A percentile compares a stretch with the other conserved stretches of the same genome.
These are phyloP conservation scores for Geotrypetes seraphini DNA, from an alignment of 2,797 vertebrate species.

Conservation along the genomic window DNA sequence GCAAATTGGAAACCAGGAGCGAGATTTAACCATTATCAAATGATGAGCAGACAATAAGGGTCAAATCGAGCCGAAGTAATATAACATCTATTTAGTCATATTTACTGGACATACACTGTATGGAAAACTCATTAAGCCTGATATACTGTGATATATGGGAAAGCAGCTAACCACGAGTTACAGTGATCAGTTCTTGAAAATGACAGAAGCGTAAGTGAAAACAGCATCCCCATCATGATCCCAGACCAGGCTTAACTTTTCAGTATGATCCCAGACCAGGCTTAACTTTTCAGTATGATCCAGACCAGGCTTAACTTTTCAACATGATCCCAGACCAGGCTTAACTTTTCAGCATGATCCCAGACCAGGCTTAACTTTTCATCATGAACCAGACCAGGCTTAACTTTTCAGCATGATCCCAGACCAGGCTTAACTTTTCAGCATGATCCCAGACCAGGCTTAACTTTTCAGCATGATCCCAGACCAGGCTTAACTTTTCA, in stretches of 20 bases:
- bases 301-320: too few relatives aligned
- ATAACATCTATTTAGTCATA: slow-evolving; percentile 8
- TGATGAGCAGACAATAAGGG: slow-evolving; percentile 3
- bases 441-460: background rate
- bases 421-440: too few relatives aligned
- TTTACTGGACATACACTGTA: slow-evolving; percentile 14
- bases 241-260: slow-evolving; percentile 9
- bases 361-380: background rate
- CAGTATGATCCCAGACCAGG: slow-evolving; percentile 1
- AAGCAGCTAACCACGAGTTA: slow-evolving; percentile 12
- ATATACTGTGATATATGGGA: slow-evolving; percentile 8
- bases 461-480: too few relatives aligned
- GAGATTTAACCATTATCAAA: slow-evolving; percentile 1
- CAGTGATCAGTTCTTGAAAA: slow-evolving; percentile 24
- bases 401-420: too few relatives aligned
- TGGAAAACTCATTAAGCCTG: slow-evolving; percentile 6
- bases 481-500: too few relatives aligned
- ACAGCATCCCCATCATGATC: slow-evolving; percentile 1
- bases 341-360: too few relatives aligned
- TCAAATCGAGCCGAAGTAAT: background rate
- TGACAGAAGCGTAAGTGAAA: slow-evolving; percentile 28
- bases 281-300: too few relatives aligned
- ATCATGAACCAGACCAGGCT: slow-evolving; percentile 1
- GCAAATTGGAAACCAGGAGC: too few relatives aligned
- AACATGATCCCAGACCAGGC: background rate